Percentiles rank a stretch among this genome's conserved stretches.
These are phyloP conservation scores for Eremophila alpestris DNA, from an alignment of 2,797 vertebrate species.

Conservation along the genomic window DNA sequence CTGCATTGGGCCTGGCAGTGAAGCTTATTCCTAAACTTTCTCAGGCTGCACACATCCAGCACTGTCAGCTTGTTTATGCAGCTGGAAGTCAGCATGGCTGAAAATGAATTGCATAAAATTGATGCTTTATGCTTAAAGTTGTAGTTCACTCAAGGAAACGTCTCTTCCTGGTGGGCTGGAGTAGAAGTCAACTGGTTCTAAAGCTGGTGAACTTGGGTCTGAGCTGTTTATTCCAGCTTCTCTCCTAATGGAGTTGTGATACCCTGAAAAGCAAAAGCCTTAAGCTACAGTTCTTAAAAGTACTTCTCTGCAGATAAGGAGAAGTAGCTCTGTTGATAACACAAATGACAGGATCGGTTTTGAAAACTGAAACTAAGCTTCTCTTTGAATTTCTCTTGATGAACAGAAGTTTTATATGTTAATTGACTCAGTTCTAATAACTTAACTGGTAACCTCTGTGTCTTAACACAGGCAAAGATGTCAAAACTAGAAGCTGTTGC, in stretches of 20 bases:
- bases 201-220: neutral
- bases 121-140: slow-evolving; percentile 18
- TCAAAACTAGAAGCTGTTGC: neutral
- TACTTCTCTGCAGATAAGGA: neutral
- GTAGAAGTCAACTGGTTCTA: neutral
- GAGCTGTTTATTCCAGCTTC: neutral
- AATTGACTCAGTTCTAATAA: neutral
- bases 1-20: neutral
- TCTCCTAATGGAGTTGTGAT: neutral
- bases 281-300: neutral
- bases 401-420: neutral
- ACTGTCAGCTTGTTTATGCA: slow-evolving; percentile 52
- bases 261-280: neutral
- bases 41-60: neutral
- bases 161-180: rapidly evolving
- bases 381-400: neutral
- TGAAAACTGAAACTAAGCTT: neutral
- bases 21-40: slow-evolving; percentile 21
- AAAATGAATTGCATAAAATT: slow-evolving; percentile 22
- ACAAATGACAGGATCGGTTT: neutral
- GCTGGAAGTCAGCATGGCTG: slow-evolving; percentile 29
- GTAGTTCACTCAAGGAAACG: neutral
- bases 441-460: neutral
- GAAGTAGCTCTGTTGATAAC: neutral
- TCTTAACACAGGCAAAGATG: neutral